phyloP scores from a whole-genome alignment of 2,888 invertebrate species.

The Zaprionus lineosus region DNA sequence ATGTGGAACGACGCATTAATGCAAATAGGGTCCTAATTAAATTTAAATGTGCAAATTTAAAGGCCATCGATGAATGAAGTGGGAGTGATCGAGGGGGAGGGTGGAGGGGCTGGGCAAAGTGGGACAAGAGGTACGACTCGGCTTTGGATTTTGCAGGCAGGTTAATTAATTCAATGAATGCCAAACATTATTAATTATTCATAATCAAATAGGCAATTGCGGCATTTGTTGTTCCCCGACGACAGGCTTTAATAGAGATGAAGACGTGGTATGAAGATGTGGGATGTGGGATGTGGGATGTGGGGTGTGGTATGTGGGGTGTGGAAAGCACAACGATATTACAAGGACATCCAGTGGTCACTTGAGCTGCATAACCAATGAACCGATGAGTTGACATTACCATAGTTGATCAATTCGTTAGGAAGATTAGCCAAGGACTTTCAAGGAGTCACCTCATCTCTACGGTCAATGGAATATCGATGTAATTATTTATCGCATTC shows the following conservation, averaged over 20 bases:
- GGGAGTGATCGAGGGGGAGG: background rate
- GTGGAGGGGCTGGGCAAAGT: too few relatives aligned
- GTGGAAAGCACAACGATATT: too few relatives aligned
- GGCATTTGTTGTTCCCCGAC: conserved; percentile 44
- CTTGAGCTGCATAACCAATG: background rate
- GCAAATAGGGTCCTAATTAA: conserved; percentile 65
- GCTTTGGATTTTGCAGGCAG: conserved; percentile 8
- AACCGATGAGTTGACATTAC: background rate
- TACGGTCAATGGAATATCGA: too few relatives aligned
- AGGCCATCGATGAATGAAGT: conserved; percentile 34
- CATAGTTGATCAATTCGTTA: too few relatives aligned
- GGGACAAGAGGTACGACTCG: background rate
- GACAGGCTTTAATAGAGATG: conserved; percentile 30
- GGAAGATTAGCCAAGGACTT: too few relatives aligned
- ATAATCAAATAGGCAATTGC: conserved; percentile 76
- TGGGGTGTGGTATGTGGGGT: background rate
- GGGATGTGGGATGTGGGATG: background rate
- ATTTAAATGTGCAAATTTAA: conserved; percentile 63
- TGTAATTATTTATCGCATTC: too few relatives aligned
- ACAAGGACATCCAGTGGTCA: background rate
- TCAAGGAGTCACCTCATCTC: too few relatives aligned
- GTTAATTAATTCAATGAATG: conserved; percentile 75
- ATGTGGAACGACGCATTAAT: conserved; percentile 26
- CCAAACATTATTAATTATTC: conserved; percentile 77
- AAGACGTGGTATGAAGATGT: background rate